Evolutionary conservation across 2,888 invertebrate genomes (phyloP), one percentile per base, ranked within the genome.

Genomic region (Sinopyrophorus schimmeli): DNA sequence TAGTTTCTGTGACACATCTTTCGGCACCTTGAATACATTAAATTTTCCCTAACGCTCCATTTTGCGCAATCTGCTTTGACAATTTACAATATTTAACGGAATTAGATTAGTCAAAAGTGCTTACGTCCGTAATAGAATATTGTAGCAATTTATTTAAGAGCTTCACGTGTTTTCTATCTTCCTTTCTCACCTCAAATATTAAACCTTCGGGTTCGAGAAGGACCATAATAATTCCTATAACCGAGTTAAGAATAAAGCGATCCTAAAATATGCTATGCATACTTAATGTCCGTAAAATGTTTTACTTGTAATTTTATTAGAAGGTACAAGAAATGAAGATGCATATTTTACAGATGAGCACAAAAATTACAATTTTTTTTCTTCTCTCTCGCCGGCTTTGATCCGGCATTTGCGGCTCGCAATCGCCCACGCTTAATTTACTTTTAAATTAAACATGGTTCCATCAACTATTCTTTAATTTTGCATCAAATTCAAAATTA

Each of bases 271-370:
- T 60, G 63, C 65, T 66, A 68, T 68, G 68, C 66, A 68, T 68
- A 68, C 50, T 61, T 68, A 68, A 68, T 68, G 64, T 54, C 61
- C 65, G 64, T 67, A 63, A 67, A 68, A 68, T 67, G 63, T 66
- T 66, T 67, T 64, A 63, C 61, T 63, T 62, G 58, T 67, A 67
- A 67, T 68, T 67, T 63, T 61, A 66, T 68, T 68, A 67, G 35
- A 34, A 49, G 32, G 38, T 37, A 38, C 38, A 49, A 32, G 30
- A 48, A 48, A 42, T 38, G 30, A 23, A 37, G 37, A 48, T 48
- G 31, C 42, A 49, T 49, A 49, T 49, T 49, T 49, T 18, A 43
- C 6, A 32, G n/a, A n/a, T n/a, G n/a, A n/a, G n/a, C n/a, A n/a
- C n/a, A 32, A 32, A 32, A 18, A 10, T 16, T 18, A 16, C 32